Percentiles rank a stretch among this genome's conserved stretches.
Evolutionary conservation across 2,888 invertebrate genomes (phyloP).

Genomic region (Athalia cordata): DNA sequence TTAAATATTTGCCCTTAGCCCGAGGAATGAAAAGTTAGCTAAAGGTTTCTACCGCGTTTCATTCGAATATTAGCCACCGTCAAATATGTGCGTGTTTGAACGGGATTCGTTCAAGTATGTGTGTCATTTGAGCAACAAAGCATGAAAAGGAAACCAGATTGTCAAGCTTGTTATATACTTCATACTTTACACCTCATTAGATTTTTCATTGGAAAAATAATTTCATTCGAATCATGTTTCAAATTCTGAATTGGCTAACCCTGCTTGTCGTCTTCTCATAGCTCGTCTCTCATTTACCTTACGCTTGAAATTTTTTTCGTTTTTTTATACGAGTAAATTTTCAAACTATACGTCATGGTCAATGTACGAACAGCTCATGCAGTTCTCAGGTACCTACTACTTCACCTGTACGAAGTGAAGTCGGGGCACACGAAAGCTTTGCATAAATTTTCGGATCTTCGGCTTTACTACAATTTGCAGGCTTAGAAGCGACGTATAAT

Average conservation of each 20-base stretch:
- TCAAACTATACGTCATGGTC: neutral
- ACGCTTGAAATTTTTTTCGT: neutral
- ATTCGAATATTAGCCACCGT: slow-evolving; percentile 14
- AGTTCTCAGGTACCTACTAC: neutral
- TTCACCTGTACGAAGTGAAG: slow-evolving; percentile 1
- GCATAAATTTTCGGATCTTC: slow-evolving; percentile 25
- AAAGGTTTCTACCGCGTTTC: slow-evolving; percentile 12
- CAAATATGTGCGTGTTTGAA: slow-evolving; percentile 20
- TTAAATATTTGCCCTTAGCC: slow-evolving; percentile 58
- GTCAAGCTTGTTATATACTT: neutral
- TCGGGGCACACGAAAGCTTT: slow-evolving; percentile 14
- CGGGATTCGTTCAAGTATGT: slow-evolving; percentile 20
- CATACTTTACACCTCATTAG: neutral
- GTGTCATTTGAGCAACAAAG: neutral
- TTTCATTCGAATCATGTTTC: neutral
- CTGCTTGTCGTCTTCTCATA: too few relatives aligned
- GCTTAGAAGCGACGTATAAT: slow-evolving; percentile 17
- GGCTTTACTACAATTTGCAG: slow-evolving; percentile 27
- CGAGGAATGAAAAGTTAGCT: slow-evolving; percentile 21
- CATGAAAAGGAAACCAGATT: neutral
- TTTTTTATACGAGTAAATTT: neutral
- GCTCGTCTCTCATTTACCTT: too few relatives aligned
- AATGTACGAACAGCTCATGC: slow-evolving; percentile 1
- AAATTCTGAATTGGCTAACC: too few relatives aligned
- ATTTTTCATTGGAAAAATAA: neutral